Conservation (phyloP, 2,888 invertebrate genomes). For the Macaria liturata region DNA sequence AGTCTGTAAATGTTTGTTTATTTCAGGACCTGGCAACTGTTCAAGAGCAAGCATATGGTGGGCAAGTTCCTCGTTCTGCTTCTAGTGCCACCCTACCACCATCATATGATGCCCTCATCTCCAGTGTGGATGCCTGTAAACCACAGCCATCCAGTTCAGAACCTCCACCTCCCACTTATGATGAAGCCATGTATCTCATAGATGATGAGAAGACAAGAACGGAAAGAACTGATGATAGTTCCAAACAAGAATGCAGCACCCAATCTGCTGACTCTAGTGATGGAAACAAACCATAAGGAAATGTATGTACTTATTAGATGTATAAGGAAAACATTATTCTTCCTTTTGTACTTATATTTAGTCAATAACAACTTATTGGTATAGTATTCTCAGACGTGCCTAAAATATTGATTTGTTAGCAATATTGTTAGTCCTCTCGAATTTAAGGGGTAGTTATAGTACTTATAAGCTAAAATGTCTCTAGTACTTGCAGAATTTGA, state of each 20-base stretch:
- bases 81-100: constrained; percentile 85
- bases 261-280: constrained; percentile 55
- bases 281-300: constrained; percentile 66
- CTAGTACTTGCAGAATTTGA: constrained; percentile 16
- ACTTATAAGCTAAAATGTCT: constrained; percentile 23
- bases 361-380: constrained; percentile 52
- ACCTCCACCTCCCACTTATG: constrained; percentile 85
- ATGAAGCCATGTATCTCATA: constrained; percentile 84
- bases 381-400: constrained; percentile 76
- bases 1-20: constrained; percentile 1
- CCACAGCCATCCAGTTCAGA: constrained; percentile 79
- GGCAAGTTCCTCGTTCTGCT: constrained; percentile 79
- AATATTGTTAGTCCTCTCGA: constrained; percentile 55
- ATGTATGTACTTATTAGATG: constrained; percentile 45
- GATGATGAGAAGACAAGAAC: constrained; percentile 68
- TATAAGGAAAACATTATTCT: constrained; percentile 71
- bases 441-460: constrained; percentile 25
- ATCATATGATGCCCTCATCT: constrained; percentile 84
- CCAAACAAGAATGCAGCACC: constrained; percentile 69
- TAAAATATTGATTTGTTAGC: constrained; percentile 69
- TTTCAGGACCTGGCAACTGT: constrained; percentile 83
- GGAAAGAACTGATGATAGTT: constrained; percentile 58
- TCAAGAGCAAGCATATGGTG: constrained; percentile 80
- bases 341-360: constrained; percentile 77
- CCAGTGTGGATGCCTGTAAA: constrained; percentile 64